phyloP scores from a whole-genome alignment of 1,140 invertebrate species.

The Conopomorpha cramerella region DNA sequence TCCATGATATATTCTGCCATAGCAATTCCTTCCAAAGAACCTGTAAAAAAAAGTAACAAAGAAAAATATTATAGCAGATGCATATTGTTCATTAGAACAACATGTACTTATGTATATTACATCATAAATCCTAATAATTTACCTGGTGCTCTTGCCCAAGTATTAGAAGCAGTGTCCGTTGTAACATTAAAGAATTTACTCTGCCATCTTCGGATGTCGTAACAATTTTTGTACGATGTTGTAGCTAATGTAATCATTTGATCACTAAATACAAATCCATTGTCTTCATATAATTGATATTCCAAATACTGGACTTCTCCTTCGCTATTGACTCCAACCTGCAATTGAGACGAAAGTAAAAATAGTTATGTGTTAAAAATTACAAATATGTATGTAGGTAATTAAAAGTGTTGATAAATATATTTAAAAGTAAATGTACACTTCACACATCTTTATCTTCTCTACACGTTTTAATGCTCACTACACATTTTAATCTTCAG shows the following conservation, averaged over 20 bases:
- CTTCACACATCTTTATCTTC: too few relatives aligned
- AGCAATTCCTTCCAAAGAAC: slow-evolving; percentile 64
- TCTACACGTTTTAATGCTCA: too few relatives aligned
- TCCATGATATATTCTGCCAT: slow-evolving; percentile 78
- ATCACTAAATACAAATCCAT: slow-evolving; percentile 61
- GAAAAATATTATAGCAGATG: not conserved
- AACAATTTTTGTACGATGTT: slow-evolving; percentile 5
- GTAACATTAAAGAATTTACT: slow-evolving; percentile 14
- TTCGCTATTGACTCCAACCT: slow-evolving; percentile 59
- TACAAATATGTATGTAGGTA: too few relatives aligned
- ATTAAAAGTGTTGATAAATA: too few relatives aligned
- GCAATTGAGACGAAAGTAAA: slow-evolving; percentile 4
- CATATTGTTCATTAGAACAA: slow-evolving; percentile 43
- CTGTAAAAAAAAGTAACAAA: slow-evolving; percentile 22
- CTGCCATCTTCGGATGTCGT: slow-evolving; percentile 4
- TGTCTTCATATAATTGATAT: slow-evolving; percentile 60
- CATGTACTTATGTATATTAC: slow-evolving; percentile 60
- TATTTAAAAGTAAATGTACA: too few relatives aligned
- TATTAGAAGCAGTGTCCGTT: slow-evolving; percentile 31
- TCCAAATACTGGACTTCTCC: slow-evolving; percentile 66
- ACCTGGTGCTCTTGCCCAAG: slow-evolving; percentile 46
- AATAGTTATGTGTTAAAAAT: too few relatives aligned
- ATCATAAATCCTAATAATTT: slow-evolving; percentile 26
- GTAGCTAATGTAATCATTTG: slow-evolving; percentile 1
- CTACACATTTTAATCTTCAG: too few relatives aligned